Base-by-base conservation (phyloP, 2,888 invertebrate genomes). In the Blastobasis adustella region DNA sequence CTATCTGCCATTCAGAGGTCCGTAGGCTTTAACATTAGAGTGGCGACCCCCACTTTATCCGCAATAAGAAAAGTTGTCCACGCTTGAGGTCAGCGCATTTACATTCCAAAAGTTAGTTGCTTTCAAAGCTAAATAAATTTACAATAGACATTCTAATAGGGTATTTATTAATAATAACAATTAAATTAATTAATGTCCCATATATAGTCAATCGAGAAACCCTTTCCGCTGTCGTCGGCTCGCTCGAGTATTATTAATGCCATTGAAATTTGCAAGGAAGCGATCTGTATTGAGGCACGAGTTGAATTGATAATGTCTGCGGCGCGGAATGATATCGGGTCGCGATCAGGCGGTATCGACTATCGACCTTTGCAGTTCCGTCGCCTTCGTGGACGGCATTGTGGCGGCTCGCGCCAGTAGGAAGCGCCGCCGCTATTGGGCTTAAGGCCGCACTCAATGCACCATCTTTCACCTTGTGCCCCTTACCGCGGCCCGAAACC, bases 391-490 rank as follows among this genome's bases (percentile, higher is more conserved):
- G 67, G 66, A 74, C 67, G 69, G 70, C 70, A 65, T 67, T 76
- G 84, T 82, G 85, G 83, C 84, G 85, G 86, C 84, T 83, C 75
- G 80, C 79, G 82, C 81, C 85, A 86, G 79, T 87, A 87, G 88
- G 88, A 88, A 88, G 88, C 87, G 76, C 70, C 82, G 71, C 79
- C 71, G 85, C 86, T 87, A 87, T 88, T 87, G 86, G 86, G 86
- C 84, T 80, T 88, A 86, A 87, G 88, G 88, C 79, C 88, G 73
- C 80, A 83, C 79, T 86, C 86, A 88, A 87, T 88, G 88, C 85
- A 87, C 88, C 88, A 88, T 88, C 87, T 87, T 85, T 88, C 82
- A 82, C 88, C 88, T 87, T 88, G 88, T 88, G 80, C 87, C 76
- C 82, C 86, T 87, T 88, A 82, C 73, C 75, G 70, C 84, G 85